Conservation (phyloP, 2,888 invertebrate genomes). For the Teleogryllus oceanicus region DNA sequence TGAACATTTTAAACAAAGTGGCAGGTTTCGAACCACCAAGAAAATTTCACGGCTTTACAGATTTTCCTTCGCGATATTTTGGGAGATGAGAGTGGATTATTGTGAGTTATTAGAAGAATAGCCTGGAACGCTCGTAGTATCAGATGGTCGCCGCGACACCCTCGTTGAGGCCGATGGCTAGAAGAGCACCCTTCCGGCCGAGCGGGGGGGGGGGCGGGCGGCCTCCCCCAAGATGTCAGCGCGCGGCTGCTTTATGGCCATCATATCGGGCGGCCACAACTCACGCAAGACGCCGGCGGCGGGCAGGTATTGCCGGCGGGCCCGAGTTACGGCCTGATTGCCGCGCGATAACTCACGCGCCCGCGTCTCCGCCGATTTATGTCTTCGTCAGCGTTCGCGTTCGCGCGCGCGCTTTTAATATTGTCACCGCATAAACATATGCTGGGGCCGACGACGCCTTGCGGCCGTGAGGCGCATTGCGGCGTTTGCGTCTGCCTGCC, state of each 20-base stretch:
- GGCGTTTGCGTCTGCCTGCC: background rate
- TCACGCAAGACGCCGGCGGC: background rate
- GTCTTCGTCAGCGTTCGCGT: background rate
- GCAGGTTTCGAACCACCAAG: too few species aligned
- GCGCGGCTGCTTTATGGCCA: background rate
- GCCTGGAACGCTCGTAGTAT: too few species aligned
- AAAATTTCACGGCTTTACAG: too few species aligned
- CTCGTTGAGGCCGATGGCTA: too few species aligned
- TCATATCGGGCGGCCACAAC: background rate
- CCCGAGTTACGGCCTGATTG: constrained; percentile 18
- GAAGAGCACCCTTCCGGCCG: too few species aligned
- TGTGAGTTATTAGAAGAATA: too few species aligned
- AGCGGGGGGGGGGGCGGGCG: background rate
- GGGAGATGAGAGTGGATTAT: too few species aligned
- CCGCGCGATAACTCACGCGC: constrained; percentile 9
- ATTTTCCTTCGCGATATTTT: too few species aligned
- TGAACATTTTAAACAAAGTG: too few species aligned
- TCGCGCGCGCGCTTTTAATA: background rate
- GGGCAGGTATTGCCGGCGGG: background rate
- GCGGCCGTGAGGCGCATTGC: background rate
- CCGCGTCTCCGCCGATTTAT: background rate
- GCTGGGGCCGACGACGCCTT: background rate
- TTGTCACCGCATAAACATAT: constrained; percentile 18
- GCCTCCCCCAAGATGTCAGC: background rate
- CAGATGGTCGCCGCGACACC: too few species aligned